Evolutionary conservation across 2,888 invertebrate species (phyloP).

Genomic region (Oeneis ivallda): DNA sequence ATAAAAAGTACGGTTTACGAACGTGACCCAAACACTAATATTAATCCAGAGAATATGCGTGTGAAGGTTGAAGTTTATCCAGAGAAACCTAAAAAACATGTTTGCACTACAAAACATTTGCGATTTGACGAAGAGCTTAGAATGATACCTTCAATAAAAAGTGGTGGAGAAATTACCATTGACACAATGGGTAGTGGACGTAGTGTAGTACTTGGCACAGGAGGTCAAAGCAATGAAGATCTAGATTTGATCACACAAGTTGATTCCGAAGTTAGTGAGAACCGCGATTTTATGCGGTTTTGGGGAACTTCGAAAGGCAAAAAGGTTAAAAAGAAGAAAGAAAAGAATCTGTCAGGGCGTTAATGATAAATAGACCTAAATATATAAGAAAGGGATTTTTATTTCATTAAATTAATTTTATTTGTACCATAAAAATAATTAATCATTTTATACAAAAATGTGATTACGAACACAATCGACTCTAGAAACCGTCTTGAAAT

Average conservation of each 20-base stretch:
- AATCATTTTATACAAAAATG: no score
- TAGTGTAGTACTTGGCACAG: slow-evolving; percentile 3
- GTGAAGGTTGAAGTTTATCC: slow-evolving; percentile 33
- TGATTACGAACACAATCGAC: no score
- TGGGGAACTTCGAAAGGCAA: slow-evolving; percentile 46
- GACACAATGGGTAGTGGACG: slow-evolving; percentile 10
- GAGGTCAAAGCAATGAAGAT: slow-evolving; percentile 30
- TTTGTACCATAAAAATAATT: no score
- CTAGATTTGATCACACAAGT: slow-evolving; percentile 41
- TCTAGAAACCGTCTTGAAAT: no score
- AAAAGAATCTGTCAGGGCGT: slow-evolving; percentile 22
- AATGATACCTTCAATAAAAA: slow-evolving; percentile 45
- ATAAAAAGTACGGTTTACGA: slow-evolving; percentile 50
- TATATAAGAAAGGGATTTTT: not conserved
- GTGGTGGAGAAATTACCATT: slow-evolving; percentile 36
- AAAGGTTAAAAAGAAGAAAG: slow-evolving; percentile 51
- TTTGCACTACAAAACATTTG: slow-evolving; percentile 47
- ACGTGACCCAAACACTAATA: slow-evolving; percentile 4
- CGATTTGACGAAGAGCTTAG: slow-evolving; percentile 59
- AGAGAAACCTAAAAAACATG: slow-evolving; percentile 26
- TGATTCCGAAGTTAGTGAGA: slow-evolving; percentile 41
- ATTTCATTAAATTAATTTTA: not conserved
- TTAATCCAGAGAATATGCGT: slow-evolving; percentile 2
- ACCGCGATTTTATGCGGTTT: slow-evolving; percentile 56
- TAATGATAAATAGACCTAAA: not conserved